phyloP scores from a whole-genome alignment of 2,113 vertebrate genomes.

The Gnathonemus echidnorhynchus region DNA sequence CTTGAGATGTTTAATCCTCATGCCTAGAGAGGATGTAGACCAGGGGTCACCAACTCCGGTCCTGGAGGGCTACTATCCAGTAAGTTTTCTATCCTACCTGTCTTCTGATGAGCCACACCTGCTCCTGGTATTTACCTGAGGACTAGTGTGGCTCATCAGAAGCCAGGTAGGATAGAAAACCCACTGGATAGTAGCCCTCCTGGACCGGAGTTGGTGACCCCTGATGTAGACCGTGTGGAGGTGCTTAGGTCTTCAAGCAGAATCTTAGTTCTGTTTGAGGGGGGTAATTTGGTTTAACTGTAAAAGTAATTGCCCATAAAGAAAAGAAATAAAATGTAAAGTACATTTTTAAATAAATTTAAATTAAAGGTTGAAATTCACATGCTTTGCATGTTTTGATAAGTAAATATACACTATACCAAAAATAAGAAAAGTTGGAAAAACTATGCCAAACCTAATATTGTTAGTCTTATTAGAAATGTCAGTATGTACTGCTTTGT shows the following conservation, averaged over 20 bases:
- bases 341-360: not conserved
- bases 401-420: not conserved
- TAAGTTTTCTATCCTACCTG: too few species aligned
- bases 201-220: too few species aligned
- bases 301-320: not conserved
- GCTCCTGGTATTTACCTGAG: too few species aligned
- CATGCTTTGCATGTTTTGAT: not conserved
- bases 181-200: too few species aligned
- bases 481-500: not conserved
- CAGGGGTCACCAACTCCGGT: too few species aligned
- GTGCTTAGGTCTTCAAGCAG: not conserved
- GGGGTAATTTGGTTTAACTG: not conserved
- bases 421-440: not conserved
- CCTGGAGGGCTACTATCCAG: too few species aligned
- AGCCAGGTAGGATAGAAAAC: too few species aligned
- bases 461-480: not conserved
- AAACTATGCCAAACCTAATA: not conserved
- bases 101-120: too few species aligned
- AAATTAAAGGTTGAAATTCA: not conserved
- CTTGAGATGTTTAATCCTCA: not conserved
- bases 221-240: not conserved
- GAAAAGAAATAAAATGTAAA: not conserved
- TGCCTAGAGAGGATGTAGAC: not conserved
- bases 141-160: too few species aligned
- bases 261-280: not conserved